Evolutionary conservation across 1,140 invertebrate genomes (phyloP).

Genomic region (Drosophila ironensis): DNA sequence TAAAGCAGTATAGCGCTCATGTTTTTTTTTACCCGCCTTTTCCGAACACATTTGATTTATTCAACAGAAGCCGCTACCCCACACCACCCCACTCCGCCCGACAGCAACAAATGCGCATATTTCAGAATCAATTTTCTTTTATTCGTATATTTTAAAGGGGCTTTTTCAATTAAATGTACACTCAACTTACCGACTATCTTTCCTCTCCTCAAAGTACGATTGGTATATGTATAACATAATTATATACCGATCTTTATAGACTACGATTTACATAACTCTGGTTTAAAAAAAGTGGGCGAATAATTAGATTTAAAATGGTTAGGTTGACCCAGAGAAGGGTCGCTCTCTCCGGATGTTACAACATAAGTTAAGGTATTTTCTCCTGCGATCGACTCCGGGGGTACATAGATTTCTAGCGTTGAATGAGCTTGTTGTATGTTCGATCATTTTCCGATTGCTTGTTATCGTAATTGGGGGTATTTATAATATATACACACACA

Average conservation of each 20-base stretch:
- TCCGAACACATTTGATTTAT: neutral
- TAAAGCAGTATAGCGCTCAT: too few species aligned
- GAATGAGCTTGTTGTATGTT: too few species aligned
- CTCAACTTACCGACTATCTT: slow-evolving; percentile 7
- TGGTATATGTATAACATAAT: slow-evolving; percentile 18
- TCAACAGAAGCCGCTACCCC: too few species aligned
- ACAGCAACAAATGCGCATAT: neutral
- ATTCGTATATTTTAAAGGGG: slow-evolving; percentile 21
- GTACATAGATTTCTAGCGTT: too few species aligned
- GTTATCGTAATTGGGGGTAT: too few species aligned
- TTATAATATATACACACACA: slow-evolving; percentile 12
- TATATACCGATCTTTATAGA: slow-evolving; percentile 6
- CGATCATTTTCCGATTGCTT: neutral
- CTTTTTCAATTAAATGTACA: slow-evolving; percentile 31
- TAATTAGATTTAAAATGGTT: too few species aligned
- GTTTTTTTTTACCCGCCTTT: too few species aligned
- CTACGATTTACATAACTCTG: slow-evolving; percentile 42
- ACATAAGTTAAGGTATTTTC: too few species aligned
- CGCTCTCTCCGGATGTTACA: too few species aligned
- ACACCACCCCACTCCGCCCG: neutral
- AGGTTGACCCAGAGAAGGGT: too few species aligned
- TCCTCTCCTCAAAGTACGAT: slow-evolving; percentile 9
- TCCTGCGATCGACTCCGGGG: too few species aligned
- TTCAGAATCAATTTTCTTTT: slow-evolving; percentile 33
- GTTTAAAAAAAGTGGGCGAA: slow-evolving; percentile 42